Evolutionary conservation across 1,140 invertebrate genomes (phyloP), one percentile per base, ranked within the genome.

Genomic region (Aradophagus sp.): DNA sequence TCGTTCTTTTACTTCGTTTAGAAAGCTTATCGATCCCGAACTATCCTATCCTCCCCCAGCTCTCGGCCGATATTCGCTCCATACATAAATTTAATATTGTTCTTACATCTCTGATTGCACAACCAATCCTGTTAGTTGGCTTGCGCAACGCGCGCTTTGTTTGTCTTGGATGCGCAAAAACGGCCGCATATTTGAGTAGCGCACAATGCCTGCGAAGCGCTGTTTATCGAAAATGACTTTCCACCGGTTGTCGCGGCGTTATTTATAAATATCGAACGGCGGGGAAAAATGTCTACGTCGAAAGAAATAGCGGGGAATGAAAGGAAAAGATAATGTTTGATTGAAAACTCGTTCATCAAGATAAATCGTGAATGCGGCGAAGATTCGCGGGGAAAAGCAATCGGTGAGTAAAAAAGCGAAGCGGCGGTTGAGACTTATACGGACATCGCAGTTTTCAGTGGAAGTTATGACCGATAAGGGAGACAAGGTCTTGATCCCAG

Each of bases 391-490:
- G 41, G 55, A 47, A 68, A 58, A 32, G 63, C 39, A 55, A 52
- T 52, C 45, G 52, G 13, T 13, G 56, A 35, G 58, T 52, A 61
- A 56, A 70, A 73, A 68, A 68, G 38, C 19, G 52, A 59, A 44
- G 42, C 29, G 20, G 31, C 67, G 32, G 31, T 12, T 55, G 69
- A 61, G 59, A 74, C 71, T 69, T 74, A 65, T 70, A 74, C 62
- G 56, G 62, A 48, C 68, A 45, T 48, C 52, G 67, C 61, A 74
- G 62, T 77, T 78, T 78, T 75, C 71, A 77, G 76, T 77, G 73
- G 72, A 84, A 84, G 83, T 84, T 85, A 85, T 85, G 83, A 85
- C 82, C 84, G 80, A 84, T 85, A 80, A 78, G 81, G 79, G 76
- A 83, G 78, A 83, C 78, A 79, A 83, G 80, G 76, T 83, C 74